Evolutionary conservation across 2,888 invertebrate species (phyloP).

Genomic region (Candidula unifasciata): DNA sequence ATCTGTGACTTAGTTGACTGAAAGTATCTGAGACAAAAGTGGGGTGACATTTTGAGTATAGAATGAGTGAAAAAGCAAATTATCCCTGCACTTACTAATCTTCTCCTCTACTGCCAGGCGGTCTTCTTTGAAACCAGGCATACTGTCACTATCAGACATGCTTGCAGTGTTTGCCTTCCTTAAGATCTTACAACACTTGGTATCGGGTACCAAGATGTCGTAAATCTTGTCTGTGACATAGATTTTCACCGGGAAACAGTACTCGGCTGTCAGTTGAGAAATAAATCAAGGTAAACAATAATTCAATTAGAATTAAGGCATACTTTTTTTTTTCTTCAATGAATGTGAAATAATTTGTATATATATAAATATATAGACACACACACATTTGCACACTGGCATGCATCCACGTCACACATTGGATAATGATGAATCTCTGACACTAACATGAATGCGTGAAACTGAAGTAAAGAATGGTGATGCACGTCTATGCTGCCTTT

Average conservation of each 20-base stretch:
- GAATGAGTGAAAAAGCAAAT: too few relatives aligned
- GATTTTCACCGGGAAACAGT: conserved; percentile 50
- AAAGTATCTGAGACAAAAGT: too few relatives aligned
- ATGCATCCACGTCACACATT: too few relatives aligned
- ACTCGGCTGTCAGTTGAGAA: background rate
- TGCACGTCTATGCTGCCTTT: too few relatives aligned
- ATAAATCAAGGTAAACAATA: background rate
- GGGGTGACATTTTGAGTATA: too few relatives aligned
- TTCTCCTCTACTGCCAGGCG: conserved; percentile 61
- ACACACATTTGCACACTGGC: too few relatives aligned
- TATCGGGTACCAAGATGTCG: conserved; percentile 66
- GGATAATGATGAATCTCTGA: too few relatives aligned
- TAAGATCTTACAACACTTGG: conserved; percentile 61
- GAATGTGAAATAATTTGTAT: too few relatives aligned
- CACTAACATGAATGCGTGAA: too few relatives aligned
- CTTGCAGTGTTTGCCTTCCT: conserved; percentile 64
- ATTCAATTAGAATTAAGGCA: background rate
- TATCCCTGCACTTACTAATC: conserved; percentile 58
- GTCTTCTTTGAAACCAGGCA: conserved; percentile 61
- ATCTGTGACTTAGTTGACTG: too few relatives aligned
- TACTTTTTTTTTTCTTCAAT: background rate
- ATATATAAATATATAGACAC: too few relatives aligned
- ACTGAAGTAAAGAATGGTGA: too few relatives aligned
- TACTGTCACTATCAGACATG: conserved; percentile 63
- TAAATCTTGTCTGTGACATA: conserved; percentile 52